Evolutionary conservation across 1,140 invertebrate genomes (phyloP), one percentile per base, ranked within the genome.

Genomic region (Drosophila ercepeae): DNA sequence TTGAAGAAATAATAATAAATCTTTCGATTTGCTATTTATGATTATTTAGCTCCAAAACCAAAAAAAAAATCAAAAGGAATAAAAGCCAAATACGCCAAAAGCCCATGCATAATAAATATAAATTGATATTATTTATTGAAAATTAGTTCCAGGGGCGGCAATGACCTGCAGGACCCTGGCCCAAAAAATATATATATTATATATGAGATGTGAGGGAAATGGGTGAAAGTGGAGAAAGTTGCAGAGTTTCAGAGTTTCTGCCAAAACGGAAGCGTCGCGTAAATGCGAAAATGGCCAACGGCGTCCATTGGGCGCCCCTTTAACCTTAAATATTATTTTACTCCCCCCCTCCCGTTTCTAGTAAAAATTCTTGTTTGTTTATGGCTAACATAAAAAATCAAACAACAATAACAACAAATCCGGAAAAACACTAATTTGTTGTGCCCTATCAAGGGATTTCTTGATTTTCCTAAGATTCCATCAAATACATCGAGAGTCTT

Each of bases 231-330:
- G 18, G 6, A n/a, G 39, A 61, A 45, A 41, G 50, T 45, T 55
- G 23, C 8, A 8, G 13, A 41, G 50, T 45, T 64, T 25, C 36
- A 8, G 46, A 42, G 32, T 29, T 60, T 36, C 51, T 78, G 75
- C 79, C 78, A 83, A 84, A 83, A 78, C 70, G 79, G 75, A 83
- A 84, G 59, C 57, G 42, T 57, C 45, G 58, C 65, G 75, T 42
- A 74, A 82, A 78, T 55, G 72, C 39, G 71, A 65, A 81, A 81
- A 75, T 74, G 72, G 61, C 69, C 27, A 23, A 23, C 34, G 57
- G 60, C 78, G 78, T 73, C 78, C 49, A 45, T 18, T 41, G 73
- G 78, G 78, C 78, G 78, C 78, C 71, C 45, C 48, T 57, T 27
- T n/a, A 71, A 51, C 46, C 57, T 53, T 77, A 70, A 76, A 75